Percentiles rank a stretch among this genome's conserved stretches.
phyloP scores from a whole-genome alignment of 2,113 vertebrate genomes.

The Rallus limicola region DNA sequence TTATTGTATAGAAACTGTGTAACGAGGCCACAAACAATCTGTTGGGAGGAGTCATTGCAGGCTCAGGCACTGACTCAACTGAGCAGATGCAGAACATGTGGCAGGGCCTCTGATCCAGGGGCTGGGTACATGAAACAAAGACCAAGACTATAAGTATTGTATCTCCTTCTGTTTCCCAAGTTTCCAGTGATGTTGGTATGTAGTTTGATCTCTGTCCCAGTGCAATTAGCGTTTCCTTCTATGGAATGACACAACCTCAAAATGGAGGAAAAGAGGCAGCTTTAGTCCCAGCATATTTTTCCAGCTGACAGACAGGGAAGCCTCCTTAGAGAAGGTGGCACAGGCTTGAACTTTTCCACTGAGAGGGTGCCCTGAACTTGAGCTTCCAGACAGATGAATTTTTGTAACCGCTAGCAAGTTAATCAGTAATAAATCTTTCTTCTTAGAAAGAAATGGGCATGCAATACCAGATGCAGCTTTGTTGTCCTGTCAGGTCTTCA shows the following conservation, averaged over 20 bases:
- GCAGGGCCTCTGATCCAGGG: background rate
- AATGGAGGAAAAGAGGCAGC: background rate
- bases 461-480: background rate
- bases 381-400: background rate
- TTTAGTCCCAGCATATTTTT: background rate
- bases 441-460: background rate
- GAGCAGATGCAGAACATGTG: background rate
- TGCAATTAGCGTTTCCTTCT: background rate
- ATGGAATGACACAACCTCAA: background rate
- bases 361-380: background rate
- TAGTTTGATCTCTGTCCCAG: background rate
- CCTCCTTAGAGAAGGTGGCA: background rate
- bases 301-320: background rate
- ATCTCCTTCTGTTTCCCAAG: background rate
- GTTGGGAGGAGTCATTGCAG: background rate
- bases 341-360: background rate
- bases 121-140: background rate
- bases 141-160: background rate
- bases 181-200: background rate
- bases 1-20: background rate
- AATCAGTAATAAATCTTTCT: background rate
- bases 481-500: background rate
- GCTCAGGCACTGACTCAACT: fast-evolving
- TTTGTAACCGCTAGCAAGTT: background rate
- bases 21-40: background rate